Evolutionary conservation across 37 sponge, comb jelly and placozoan species (phyloP).

Genomic region (Agelas oroides): DNA sequence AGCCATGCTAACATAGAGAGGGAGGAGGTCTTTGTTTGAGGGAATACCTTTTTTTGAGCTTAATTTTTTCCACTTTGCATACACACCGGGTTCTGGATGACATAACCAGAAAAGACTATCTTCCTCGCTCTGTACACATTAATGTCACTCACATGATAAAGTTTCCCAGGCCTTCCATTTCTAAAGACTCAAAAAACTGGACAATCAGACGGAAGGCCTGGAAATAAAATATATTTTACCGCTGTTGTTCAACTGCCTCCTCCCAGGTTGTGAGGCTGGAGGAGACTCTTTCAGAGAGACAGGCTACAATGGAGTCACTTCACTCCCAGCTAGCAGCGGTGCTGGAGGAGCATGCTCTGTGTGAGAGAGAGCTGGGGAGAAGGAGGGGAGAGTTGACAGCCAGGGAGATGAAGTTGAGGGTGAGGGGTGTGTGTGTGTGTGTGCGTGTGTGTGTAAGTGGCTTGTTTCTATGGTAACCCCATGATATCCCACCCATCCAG

Average conservation of each 20-base stretch:
- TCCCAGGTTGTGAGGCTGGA: background rate
- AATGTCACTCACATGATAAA: too few relatives aligned
- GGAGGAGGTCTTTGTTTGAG: background rate
- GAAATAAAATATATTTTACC: too few relatives aligned
- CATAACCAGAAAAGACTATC: too few relatives aligned
- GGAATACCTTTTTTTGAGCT: background rate
- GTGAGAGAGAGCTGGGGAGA: slow-evolving; percentile 34
- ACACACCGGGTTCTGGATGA: too few relatives aligned
- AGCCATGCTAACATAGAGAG: background rate
- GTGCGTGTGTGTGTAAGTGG: background rate
- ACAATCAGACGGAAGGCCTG: too few relatives aligned
- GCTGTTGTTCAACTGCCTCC: too few relatives aligned
- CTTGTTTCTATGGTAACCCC: too few relatives aligned
- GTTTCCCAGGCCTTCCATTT: too few relatives aligned
- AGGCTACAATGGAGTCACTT: background rate
- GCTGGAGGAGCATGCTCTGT: slow-evolving; percentile 2
- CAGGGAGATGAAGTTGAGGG: slow-evolving; percentile 13
- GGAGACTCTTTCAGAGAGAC: slow-evolving; percentile 1
- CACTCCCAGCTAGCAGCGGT: slow-evolving; percentile 6
- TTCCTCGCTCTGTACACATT: too few relatives aligned
- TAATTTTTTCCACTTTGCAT: background rate
- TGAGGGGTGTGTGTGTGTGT: background rate
- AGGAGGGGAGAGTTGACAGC: background rate
- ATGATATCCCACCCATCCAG: background rate
- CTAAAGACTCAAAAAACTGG: too few relatives aligned